phyloP scores from a whole-genome alignment of 2,797 vertebrate species.

The Bufotes viridis region DNA sequence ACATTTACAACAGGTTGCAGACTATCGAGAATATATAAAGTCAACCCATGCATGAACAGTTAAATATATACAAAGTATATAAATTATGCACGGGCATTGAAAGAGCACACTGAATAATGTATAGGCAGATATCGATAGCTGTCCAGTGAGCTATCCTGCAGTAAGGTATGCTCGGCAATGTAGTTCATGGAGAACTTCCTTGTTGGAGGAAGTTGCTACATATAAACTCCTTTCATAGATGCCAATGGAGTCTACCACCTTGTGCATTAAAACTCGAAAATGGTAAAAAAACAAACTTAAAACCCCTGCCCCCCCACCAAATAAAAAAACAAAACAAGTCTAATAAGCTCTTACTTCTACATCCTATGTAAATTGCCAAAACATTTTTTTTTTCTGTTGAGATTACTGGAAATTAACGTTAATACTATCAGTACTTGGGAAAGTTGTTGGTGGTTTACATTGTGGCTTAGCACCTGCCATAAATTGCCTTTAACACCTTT shows the following conservation, averaged over 20 bases:
- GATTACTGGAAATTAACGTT: background rate
- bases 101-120: conserved; percentile 6
- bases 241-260: background rate
- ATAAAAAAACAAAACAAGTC: too few species aligned
- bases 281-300: background rate
- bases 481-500: background rate
- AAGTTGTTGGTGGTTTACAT: background rate
- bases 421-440: background rate
- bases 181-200: background rate
- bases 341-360: too few species aligned
- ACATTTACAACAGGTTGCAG: background rate
- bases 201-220: background rate
- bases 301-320: too few species aligned
- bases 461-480: background rate
- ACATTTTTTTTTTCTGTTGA: background rate
- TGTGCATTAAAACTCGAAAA: background rate
- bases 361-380: too few species aligned
- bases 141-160: background rate
- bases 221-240: background rate
- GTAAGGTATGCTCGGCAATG: background rate
- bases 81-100: conserved; percentile 6
- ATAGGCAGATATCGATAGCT: conserved; percentile 5
- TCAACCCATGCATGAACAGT: background rate
- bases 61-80: background rate
- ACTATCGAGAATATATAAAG: background rate